phyloP scores from a whole-genome alignment of 1,140 invertebrate species.

The Tetragnatha versicolor region DNA sequence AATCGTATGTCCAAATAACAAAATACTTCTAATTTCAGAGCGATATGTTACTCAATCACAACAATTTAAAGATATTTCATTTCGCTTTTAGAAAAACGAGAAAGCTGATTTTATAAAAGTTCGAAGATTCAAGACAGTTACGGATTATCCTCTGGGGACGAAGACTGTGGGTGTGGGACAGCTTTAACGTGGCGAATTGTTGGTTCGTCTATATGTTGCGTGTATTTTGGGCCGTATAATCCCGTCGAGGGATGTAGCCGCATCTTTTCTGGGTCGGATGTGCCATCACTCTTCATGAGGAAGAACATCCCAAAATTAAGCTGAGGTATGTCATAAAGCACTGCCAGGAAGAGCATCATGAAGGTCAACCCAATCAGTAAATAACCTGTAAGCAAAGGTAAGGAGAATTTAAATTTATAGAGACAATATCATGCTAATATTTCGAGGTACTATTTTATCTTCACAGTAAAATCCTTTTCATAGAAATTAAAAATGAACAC shows the following conservation, averaged over 20 bases:
- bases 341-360: slow-evolving; percentile 81
- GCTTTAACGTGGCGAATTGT: slow-evolving; percentile 55
- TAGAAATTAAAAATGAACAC: too few relatives aligned
- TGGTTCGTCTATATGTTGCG: slow-evolving; percentile 62
- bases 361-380: slow-evolving; percentile 80
- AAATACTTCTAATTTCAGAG: neutral
- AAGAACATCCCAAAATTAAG: slow-evolving; percentile 81
- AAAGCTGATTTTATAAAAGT: neutral
- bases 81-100: neutral
- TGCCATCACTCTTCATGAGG: slow-evolving; percentile 69
- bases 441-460: too few relatives aligned
- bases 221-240: slow-evolving; percentile 64
- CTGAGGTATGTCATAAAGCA: slow-evolving; percentile 87
- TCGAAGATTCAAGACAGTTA: neutral
- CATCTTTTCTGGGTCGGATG: slow-evolving; percentile 71
- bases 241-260: slow-evolving; percentile 65
- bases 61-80: neutral
- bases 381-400: slow-evolving; percentile 71
- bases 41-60: slow-evolving; percentile 1
- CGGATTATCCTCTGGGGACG: slow-evolving; percentile 56
- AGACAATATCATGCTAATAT: too few relatives aligned
- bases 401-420: neutral
- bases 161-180: slow-evolving; percentile 54
- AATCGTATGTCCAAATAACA: neutral
- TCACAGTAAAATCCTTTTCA: too few relatives aligned